Evolutionary conservation across 2,113 vertebrate genomes (phyloP).

Genomic region (Polypterus bichir): DNA sequence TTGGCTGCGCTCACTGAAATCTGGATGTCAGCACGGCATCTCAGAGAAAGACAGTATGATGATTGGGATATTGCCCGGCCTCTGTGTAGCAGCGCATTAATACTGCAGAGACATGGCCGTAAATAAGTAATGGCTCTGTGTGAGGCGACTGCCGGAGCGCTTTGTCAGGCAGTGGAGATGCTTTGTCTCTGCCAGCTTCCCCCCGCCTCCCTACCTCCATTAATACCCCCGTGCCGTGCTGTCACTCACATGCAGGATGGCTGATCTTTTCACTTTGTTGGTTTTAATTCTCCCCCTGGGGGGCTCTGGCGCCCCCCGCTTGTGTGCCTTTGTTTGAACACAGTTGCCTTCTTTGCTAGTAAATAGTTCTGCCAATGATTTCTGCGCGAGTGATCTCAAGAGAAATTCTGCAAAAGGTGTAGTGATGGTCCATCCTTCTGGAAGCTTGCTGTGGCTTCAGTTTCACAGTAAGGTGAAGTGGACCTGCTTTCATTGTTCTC

Average conservation of each 20-base stretch:
- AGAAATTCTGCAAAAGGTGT: too few relatives aligned
- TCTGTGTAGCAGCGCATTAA: constrained; percentile 59
- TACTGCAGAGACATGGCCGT: constrained; percentile 67
- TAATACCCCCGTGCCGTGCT: constrained; percentile 32
- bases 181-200: constrained; percentile 28
- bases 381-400: too few relatives aligned
- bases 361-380: constrained; percentile 38
- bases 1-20: too few relatives aligned
- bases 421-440: too few relatives aligned
- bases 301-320: constrained; percentile 31
- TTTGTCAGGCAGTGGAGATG: constrained; percentile 23
- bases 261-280: constrained; percentile 45
- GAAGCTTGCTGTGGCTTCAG: too few relatives aligned
- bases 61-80: constrained; percentile 7
- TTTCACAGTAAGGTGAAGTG: too few relatives aligned
- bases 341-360: constrained; percentile 41
- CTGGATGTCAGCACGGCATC: too few relatives aligned
- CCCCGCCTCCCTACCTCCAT: constrained; percentile 8
- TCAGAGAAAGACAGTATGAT: too few relatives aligned
- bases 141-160: constrained; percentile 16
- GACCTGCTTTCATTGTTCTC: too few relatives aligned
- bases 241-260: constrained; percentile 38
- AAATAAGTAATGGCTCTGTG: constrained; percentile 62
- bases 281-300: constrained; percentile 35
- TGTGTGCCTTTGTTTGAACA: constrained; percentile 18